These are phyloP conservation scores for Campylomormyrus numenius DNA, from an alignment of 2,113 vertebrate genomes.

Conservation along the genomic window DNA sequence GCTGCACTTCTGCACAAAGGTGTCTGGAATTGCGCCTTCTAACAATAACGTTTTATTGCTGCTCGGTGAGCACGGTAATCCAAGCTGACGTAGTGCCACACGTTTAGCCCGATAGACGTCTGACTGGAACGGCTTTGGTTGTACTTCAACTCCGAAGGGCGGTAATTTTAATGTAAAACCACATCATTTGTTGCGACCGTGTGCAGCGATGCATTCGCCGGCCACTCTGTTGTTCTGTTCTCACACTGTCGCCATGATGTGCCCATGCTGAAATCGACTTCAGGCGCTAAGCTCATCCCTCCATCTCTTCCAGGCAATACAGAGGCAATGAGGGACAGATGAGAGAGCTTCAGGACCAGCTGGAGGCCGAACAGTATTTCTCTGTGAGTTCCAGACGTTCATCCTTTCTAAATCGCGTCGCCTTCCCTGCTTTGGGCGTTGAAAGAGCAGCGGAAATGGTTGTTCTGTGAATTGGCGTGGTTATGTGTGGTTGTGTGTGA, in stretches of 20 bases:
- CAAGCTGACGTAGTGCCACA: background rate
- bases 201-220: background rate
- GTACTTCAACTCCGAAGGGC: background rate
- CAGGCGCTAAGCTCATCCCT: background rate
- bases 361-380: constrained; percentile 98
- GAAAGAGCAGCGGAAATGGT: background rate
- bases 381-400: constrained; percentile 68
- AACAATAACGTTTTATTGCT: background rate
- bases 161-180: background rate
- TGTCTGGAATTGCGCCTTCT: background rate
- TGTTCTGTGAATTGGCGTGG: background rate
- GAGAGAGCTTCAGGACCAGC: constrained; percentile 97
- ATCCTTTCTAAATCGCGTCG: background rate
- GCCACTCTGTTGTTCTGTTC: background rate
- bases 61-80: background rate
- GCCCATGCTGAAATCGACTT: background rate
- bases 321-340: constrained; percentile 98
- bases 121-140: background rate
- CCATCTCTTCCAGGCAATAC: constrained; percentile 73
- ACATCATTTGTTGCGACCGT: background rate
- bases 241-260: background rate
- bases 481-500: background rate
- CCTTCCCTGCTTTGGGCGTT: background rate
- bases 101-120: background rate
- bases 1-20: background rate